Percentiles rank a stretch among this genome's conserved stretches.
These are phyloP conservation scores for Sabellastarte sp. DNA, from an alignment of 2,888 invertebrate genomes.

Conservation along the genomic window DNA sequence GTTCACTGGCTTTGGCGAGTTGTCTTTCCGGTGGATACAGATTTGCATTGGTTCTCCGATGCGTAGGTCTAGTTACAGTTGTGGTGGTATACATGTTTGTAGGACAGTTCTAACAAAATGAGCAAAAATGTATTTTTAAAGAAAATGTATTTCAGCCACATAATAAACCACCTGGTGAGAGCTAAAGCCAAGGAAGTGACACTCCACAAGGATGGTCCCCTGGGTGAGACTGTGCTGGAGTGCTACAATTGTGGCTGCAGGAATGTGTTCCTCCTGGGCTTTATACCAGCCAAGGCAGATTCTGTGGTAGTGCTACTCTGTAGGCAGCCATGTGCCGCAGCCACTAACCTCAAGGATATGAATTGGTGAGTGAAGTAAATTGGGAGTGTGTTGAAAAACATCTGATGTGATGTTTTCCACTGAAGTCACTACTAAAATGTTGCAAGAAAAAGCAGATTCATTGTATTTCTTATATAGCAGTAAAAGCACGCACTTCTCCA, in stretches of 20 bases:
- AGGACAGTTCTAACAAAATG: not conserved
- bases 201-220: slow-evolving; percentile 91
- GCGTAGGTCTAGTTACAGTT: too few species aligned
- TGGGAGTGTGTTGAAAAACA: too few species aligned
- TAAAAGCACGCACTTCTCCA: too few species aligned
- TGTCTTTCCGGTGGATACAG: too few species aligned
- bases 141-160: slow-evolving; percentile 85
- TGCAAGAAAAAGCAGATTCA: too few species aligned
- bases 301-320: slow-evolving; percentile 96
- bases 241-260: slow-evolving; percentile 98
- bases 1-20: too few species aligned
- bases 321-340: slow-evolving; percentile 96
- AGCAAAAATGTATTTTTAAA: too few species aligned
- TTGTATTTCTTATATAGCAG: too few species aligned
- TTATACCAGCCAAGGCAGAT: slow-evolving; percentile 98
- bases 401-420: too few species aligned
- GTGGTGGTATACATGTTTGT: not conserved
- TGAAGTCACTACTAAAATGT: too few species aligned
- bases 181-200: slow-evolving; percentile 99
- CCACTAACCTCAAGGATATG: slow-evolving; percentile 96
- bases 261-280: slow-evolving; percentile 97
- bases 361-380: slow-evolving; percentile 90
- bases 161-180: slow-evolving; percentile 96
- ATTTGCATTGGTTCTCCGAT: too few species aligned
- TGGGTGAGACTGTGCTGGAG: slow-evolving; percentile 96